A percentile compares a stretch with the other conserved stretches of the same genome.
Evolutionary conservation across 2,113 vertebrate genomes (phyloP).

Genomic region (Falcunculus frontatus): DNA sequence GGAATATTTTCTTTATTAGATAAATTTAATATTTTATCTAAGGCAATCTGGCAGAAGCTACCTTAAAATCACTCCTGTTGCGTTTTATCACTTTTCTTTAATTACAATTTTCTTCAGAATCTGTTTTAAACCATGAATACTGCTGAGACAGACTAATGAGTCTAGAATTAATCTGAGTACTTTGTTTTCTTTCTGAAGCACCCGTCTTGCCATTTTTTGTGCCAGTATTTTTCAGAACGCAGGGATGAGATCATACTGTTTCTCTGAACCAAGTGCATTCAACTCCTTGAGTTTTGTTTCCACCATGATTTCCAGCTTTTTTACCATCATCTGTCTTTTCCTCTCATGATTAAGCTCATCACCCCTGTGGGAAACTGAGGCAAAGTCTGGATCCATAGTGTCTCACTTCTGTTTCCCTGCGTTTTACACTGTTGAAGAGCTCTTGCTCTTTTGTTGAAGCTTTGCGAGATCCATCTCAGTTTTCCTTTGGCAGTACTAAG

Average conservation of each 20-base stretch:
- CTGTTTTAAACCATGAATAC: slow-evolving; percentile 16
- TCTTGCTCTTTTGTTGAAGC: background rate
- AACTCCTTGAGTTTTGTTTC: slow-evolving; percentile 14
- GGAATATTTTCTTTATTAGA: background rate
- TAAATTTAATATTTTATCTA: background rate
- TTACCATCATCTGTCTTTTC: background rate
- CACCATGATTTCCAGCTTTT: slow-evolving; percentile 2
- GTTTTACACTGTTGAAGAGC: background rate
- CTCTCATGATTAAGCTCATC: background rate
- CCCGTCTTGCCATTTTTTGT: background rate
- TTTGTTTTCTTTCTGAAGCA: slow-evolving; percentile 37
- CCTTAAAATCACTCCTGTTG: background rate
- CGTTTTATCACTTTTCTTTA: background rate
- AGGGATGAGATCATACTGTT: slow-evolving; percentile 10
- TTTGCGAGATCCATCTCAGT: background rate
- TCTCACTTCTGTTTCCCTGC: background rate
- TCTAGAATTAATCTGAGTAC: slow-evolving; percentile 29
- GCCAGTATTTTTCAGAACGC: background rate
- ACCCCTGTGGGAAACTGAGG: background rate
- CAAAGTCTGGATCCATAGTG: background rate
- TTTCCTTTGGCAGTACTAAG: background rate
- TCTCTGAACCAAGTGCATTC: background rate
- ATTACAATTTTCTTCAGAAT: background rate
- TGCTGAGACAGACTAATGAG: slow-evolving; percentile 25
- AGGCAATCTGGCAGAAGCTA: background rate